These are phyloP conservation scores for Cercopithecus petaurista DNA, from an alignment of 2,797 vertebrate genomes.

Conservation along the genomic window DNA sequence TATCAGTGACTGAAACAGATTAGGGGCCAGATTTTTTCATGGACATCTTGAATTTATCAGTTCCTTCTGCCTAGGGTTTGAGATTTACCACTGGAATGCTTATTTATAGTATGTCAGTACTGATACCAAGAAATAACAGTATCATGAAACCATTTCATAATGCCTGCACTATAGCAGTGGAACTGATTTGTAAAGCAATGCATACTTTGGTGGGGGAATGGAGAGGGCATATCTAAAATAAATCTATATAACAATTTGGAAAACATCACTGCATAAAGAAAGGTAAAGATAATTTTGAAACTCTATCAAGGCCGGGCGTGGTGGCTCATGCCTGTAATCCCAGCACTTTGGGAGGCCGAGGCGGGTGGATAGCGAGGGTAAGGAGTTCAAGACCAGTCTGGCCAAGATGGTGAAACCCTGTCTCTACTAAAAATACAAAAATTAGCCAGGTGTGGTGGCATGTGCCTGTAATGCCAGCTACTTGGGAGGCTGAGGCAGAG, in stretches of 20 bases:
- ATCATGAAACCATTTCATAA: not conserved
- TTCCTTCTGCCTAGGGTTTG: not conserved
- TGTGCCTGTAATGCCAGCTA: too few species aligned
- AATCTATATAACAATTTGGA: not conserved
- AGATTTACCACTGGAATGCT: not conserved
- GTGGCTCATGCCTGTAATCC: too few species aligned
- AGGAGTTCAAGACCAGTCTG: too few species aligned
- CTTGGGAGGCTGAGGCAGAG: too few species aligned
- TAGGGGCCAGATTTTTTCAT: not conserved
- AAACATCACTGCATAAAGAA: not conserved
- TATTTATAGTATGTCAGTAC: not conserved
- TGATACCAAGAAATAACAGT: not conserved
- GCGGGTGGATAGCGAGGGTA: too few species aligned
- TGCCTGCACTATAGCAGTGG: not conserved
- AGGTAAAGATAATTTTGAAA: not conserved
- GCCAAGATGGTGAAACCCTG: too few species aligned
- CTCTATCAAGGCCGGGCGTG: not conserved
- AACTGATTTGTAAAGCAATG: not conserved
- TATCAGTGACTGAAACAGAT: conserved; percentile 6
- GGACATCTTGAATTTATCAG: conserved; percentile 67
- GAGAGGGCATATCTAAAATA: not conserved
- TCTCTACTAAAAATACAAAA: too few species aligned
- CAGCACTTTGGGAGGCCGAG: too few species aligned
- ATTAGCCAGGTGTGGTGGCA: too few species aligned
- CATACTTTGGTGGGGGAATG: not conserved